Conservation (phyloP, 2,888 invertebrate genomes). For the Isoperla grammatica region DNA sequence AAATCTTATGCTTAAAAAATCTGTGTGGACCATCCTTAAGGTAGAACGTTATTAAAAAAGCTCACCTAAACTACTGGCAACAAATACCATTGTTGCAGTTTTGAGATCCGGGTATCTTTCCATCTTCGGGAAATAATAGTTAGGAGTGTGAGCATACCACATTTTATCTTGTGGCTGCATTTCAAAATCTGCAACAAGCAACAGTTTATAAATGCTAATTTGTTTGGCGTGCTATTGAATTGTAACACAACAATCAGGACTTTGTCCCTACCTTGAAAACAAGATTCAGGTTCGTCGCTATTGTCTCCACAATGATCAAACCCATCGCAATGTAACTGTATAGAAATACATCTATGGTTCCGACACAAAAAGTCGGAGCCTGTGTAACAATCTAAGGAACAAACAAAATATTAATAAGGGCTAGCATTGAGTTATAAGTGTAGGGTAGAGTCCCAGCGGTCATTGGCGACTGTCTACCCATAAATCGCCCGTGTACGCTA, state of each 20-base stretch:
- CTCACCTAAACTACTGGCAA: constrained; percentile 55
- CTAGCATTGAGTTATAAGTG: no score
- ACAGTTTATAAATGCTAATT: background rate
- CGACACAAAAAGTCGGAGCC: constrained; percentile 64
- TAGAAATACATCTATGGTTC: constrained; percentile 64
- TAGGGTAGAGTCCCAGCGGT: no score
- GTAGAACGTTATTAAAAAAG: constrained; percentile 2
- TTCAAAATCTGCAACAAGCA: constrained; percentile 48
- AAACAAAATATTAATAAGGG: no score
- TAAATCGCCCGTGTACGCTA: no score
- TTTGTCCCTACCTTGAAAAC: constrained; percentile 50
- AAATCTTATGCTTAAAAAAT: no score
- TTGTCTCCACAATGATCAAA: constrained; percentile 72
- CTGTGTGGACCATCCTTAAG: no score
- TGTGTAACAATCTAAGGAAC: constrained; percentile 55
- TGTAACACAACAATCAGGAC: background rate
- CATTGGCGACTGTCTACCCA: no score
- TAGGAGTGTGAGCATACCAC: constrained; percentile 62
- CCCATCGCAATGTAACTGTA: constrained; percentile 63
- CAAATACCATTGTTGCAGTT: constrained; percentile 58
- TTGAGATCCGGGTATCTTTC: constrained; percentile 60
- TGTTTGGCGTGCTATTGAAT: background rate
- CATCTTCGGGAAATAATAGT: constrained; percentile 65
- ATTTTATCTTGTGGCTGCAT: constrained; percentile 50
- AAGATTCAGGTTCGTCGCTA: constrained; percentile 60